A percentile compares a stretch with the other conserved stretches of the same genome.
Conservation (phyloP, 2,113 vertebrate genomes). For the Barnardius zonarius region DNA sequence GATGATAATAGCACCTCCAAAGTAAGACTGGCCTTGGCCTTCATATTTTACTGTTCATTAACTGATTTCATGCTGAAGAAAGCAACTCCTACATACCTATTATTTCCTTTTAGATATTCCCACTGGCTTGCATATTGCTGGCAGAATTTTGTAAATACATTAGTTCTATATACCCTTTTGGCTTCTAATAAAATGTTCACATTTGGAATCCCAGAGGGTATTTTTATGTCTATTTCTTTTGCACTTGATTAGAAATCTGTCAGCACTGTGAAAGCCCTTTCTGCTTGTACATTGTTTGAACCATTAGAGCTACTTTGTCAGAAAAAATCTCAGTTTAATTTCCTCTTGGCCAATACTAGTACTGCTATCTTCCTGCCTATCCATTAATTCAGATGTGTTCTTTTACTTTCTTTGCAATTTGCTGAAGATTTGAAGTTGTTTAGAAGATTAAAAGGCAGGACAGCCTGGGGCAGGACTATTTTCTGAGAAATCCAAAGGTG, state of each 20-base stretch:
- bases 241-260: background rate
- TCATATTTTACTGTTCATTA: background rate
- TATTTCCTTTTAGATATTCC: background rate
- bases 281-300: background rate
- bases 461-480: background rate
- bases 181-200: background rate
- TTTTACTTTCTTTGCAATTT: background rate
- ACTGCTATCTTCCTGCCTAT: background rate
- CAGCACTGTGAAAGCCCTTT: background rate
- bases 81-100: background rate
- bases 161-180: background rate
- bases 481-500: background rate
- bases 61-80: background rate
- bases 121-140: background rate
- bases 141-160: background rate
- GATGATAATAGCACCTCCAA: background rate
- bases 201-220: background rate
- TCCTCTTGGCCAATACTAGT: background rate
- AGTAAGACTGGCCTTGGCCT: background rate
- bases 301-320: background rate
- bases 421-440: background rate
- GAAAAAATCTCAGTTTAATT: background rate
- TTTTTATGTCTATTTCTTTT: background rate
- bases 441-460: background rate
- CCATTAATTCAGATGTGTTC: background rate